Evolutionary conservation across 2,797 vertebrate species (phyloP).

Genomic region (Cyclopterus lumpus): DNA sequence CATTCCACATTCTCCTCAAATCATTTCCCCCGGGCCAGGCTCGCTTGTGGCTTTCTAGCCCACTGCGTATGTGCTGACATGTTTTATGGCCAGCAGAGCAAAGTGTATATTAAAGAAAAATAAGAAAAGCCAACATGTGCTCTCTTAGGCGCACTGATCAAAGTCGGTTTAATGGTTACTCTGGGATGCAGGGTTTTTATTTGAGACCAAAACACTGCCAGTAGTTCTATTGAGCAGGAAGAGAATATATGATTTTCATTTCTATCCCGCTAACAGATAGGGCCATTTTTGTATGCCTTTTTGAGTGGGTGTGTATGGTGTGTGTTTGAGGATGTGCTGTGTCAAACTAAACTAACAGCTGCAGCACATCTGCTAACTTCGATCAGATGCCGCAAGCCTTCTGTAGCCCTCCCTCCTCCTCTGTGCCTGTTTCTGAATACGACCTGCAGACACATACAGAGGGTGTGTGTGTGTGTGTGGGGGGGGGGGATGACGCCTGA

Average conservation of each 20-base stretch:
- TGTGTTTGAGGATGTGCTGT: conserved; percentile 54
- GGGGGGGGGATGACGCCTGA: conserved; percentile 18
- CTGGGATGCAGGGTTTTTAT: conserved; percentile 66
- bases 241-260: conserved; percentile 68
- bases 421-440: conserved; percentile 8
- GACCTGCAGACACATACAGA: conserved; percentile 44
- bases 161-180: conserved; percentile 68
- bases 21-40: conserved; percentile 38
- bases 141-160: conserved; percentile 56
- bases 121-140: conserved; percentile 66
- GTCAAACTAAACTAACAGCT: conserved; percentile 72
- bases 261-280: conserved; percentile 20
- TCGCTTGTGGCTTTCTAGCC: conserved; percentile 48
- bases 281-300: conserved; percentile 36
- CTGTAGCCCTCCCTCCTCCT: conserved; percentile 42
- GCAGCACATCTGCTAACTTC: conserved; percentile 76
- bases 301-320: conserved; percentile 13
- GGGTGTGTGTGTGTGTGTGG: too few relatives aligned
- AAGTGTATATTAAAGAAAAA: conserved; percentile 70
- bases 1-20: conserved; percentile 47
- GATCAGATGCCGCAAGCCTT: conserved; percentile 63
- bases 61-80: conserved; percentile 65
- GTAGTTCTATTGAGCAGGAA: conserved; percentile 44
- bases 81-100: conserved; percentile 64
- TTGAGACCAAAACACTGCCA: conserved; percentile 56